Conservation (phyloP, 2,113 vertebrate species). For the Rhea pennata region DNA sequence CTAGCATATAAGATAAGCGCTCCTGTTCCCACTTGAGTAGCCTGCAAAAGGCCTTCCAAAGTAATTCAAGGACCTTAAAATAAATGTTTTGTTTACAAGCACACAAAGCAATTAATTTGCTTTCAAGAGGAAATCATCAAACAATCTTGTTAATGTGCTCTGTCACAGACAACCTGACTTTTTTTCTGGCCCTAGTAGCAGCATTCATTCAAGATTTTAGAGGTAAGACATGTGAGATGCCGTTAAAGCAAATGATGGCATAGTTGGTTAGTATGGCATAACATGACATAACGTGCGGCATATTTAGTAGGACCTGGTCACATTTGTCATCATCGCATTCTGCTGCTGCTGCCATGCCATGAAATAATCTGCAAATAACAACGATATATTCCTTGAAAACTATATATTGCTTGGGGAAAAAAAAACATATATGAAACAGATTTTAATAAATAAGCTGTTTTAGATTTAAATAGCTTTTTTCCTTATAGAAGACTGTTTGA, state of each 20-base stretch:
- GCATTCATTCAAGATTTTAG: background rate
- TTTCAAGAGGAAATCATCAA: background rate
- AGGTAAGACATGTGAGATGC: background rate
- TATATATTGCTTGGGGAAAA: background rate
- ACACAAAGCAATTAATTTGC: background rate
- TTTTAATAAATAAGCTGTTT: background rate
- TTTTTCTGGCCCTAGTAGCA: background rate
- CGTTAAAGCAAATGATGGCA: background rate
- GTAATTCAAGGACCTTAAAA: background rate
- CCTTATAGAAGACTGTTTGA: background rate
- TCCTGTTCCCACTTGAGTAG: background rate
- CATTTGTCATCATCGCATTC: background rate
- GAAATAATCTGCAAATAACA: slow-evolving; percentile 1
- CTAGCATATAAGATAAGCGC: background rate
- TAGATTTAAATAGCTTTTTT: background rate
- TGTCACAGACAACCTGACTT: background rate
- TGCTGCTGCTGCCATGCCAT: background rate
- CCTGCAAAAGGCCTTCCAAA: background rate
- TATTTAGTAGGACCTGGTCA: background rate
- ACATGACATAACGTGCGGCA: background rate
- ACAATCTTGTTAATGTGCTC: background rate
- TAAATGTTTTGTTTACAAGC: background rate
- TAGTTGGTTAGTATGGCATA: background rate
- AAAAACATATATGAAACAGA: background rate
- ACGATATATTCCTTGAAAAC: background rate